A percentile compares a stretch with the other conserved stretches of the same genome.
Conservation (phyloP, 2,113 vertebrate genomes). For the Pseudopipra pipra region DNA sequence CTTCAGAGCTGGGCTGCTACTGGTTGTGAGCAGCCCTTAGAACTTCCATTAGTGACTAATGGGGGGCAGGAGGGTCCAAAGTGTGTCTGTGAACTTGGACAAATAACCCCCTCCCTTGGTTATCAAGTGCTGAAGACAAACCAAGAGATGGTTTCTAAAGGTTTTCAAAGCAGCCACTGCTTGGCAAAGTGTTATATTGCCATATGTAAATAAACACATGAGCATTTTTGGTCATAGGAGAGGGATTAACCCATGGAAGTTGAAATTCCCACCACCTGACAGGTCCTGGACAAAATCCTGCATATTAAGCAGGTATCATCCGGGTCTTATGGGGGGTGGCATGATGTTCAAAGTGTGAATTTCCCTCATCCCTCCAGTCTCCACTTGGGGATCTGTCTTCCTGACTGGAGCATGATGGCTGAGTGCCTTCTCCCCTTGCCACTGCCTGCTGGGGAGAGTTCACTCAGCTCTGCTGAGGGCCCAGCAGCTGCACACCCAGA, state of each 20-base stretch:
- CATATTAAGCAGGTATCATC: background rate
- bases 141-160: background rate
- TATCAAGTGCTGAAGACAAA: background rate
- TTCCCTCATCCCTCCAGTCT: background rate
- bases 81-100: background rate
- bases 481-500: slow-evolving; percentile 8
- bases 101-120: background rate
- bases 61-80: background rate
- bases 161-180: background rate
- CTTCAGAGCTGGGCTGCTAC: background rate
- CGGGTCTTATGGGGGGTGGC: background rate
- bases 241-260: background rate
- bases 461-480: background rate
- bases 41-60: background rate
- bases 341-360: background rate
- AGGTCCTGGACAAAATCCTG: background rate
- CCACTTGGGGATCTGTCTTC: background rate
- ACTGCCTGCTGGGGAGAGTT: background rate
- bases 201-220: background rate
- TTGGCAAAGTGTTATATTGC: background rate
- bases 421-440: background rate
- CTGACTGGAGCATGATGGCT: background rate
- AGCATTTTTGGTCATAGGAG: background rate
- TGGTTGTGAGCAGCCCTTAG: background rate
- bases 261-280: background rate